A percentile compares a stretch with the other conserved stretches of the same genome.
Conservation (phyloP, 1,140 invertebrate genomes). For the Drosophila rufa region DNA sequence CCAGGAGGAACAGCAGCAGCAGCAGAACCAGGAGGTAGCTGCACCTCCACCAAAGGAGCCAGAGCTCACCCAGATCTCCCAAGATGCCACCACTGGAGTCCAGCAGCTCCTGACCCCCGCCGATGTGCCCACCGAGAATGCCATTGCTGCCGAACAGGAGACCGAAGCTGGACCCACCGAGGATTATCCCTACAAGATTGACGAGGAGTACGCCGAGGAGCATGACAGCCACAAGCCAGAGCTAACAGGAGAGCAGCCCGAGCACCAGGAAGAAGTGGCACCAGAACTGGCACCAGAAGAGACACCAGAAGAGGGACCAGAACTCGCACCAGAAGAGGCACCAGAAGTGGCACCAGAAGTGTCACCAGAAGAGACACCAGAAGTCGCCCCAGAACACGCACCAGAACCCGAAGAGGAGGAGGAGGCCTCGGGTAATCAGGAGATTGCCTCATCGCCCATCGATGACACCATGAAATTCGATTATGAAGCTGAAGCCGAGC, state of each 20-base stretch:
- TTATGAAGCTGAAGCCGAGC: slow-evolving; percentile 72
- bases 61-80: not conserved
- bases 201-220: slow-evolving; percentile 76
- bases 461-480: slow-evolving; percentile 84
- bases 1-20: slow-evolving; percentile 4
- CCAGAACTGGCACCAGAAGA: slow-evolving; percentile 28
- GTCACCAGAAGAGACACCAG: slow-evolving; percentile 9
- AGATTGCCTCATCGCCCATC: slow-evolving; percentile 51
- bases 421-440: slow-evolving; percentile 62
- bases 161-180: slow-evolving; percentile 64
- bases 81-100: slow-evolving; percentile 54
- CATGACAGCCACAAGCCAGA: slow-evolving; percentile 57
- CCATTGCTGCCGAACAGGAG: slow-evolving; percentile 40
- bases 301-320: slow-evolving; percentile 6
- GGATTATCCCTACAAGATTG: slow-evolving; percentile 83
- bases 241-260: slow-evolving; percentile 6
- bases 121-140: slow-evolving; percentile 59
- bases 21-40: not conserved
- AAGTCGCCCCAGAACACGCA: slow-evolving; percentile 5
- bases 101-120: slow-evolving; percentile 69
- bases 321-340: slow-evolving; percentile 23
- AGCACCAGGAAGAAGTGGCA: slow-evolving; percentile 14
- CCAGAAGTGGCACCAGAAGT: slow-evolving; percentile 5
- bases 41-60: not conserved
- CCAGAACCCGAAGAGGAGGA: slow-evolving; percentile 24